phyloP scores from a whole-genome alignment of 2,113 vertebrate genomes.

The Psephotus haematonotus region DNA sequence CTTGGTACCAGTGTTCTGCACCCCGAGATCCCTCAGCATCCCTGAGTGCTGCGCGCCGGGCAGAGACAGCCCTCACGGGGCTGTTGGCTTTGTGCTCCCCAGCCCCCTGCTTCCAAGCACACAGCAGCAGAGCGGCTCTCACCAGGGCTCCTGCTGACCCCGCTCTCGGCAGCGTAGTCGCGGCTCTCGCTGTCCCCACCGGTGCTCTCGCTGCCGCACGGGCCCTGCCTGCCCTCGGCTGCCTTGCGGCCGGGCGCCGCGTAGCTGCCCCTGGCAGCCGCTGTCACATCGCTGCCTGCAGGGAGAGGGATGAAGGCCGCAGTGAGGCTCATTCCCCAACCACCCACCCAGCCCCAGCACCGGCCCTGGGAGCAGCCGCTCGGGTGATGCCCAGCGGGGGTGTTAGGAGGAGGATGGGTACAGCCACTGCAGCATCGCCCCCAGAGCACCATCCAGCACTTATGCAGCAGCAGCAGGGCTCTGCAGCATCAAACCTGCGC shows the following conservation, averaged over 20 bases:
- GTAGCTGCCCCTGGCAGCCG: constrained; percentile 36
- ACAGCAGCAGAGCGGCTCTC: neutral
- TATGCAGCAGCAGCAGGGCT: neutral
- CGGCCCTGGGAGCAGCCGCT: fast-evolving
- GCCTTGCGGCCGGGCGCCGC: constrained; percentile 25
- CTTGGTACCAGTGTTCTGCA: fast-evolving
- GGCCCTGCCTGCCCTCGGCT: constrained; percentile 46
- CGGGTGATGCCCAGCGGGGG: neutral
- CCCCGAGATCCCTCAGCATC: neutral
- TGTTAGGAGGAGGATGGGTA: fast-evolving
- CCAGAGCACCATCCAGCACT: neutral
- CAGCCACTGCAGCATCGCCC: neutral
- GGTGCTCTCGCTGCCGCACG: constrained; percentile 2
- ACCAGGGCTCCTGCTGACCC: constrained; percentile 70
- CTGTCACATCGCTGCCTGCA: constrained; percentile 30
- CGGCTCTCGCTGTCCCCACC: constrained; percentile 20
- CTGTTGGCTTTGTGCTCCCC: neutral
- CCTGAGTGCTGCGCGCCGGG: fast-evolving
- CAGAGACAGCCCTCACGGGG: fast-evolving
- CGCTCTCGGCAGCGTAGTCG: neutral
- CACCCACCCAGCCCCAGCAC: fast-evolving
- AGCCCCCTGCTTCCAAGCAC: neutral
- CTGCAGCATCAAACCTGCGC: neutral
- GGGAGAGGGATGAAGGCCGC: neutral
- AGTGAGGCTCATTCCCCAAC: fast-evolving